Evolutionary conservation across 2,888 invertebrate genomes (phyloP), one percentile per base, ranked within the genome.

Genomic region (Drosophila kanekoi): DNA sequence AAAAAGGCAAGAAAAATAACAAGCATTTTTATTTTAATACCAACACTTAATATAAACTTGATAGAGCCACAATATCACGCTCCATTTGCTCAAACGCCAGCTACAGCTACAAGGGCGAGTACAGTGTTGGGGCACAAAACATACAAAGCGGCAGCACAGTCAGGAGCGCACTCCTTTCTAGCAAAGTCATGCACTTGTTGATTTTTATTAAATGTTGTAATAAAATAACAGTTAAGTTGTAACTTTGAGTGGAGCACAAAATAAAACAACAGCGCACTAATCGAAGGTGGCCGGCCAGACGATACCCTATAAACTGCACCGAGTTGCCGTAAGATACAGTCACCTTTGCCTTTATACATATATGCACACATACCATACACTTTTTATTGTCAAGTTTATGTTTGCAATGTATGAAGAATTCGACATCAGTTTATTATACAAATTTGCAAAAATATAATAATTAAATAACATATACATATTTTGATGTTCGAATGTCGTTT

Each of bases 51-150:
- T 87, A 86, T 89, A 79, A 85, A 89, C 85, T 88, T 89, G 74
- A 89, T 89, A 79, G 85, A 85, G 89, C 89, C 88, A 86, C 85
- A 85, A 89, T 82, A 85, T 85, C 85, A 89, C 85, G 85, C 89
- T 89, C 88, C 89, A 85, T 85, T 85, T 85, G 86, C 83, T 72
- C 88, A 59, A 73, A 76, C 75, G 66, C 72, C 77, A 66, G 52
- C 64, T 43, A 56, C 52, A 32, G 59, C 73, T 67, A 67, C 65
- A 76, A 63, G 58, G 57, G 71, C 59, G 58, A 56, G 45, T 40
- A 58, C 67, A 61, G 51, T 43, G 49, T n/a, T 14, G 23, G 23
- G 35, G 49, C 32, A 44, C 41, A 37, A 54, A 58, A 60, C 52
- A 51, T 10, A 32, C 52, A 60, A 13, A 44, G 18, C 41, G 44